A percentile compares a stretch with the other conserved stretches of the same genome.
Conservation (phyloP, 1,140 invertebrate genomes). For the Drosophila ogumai region DNA sequence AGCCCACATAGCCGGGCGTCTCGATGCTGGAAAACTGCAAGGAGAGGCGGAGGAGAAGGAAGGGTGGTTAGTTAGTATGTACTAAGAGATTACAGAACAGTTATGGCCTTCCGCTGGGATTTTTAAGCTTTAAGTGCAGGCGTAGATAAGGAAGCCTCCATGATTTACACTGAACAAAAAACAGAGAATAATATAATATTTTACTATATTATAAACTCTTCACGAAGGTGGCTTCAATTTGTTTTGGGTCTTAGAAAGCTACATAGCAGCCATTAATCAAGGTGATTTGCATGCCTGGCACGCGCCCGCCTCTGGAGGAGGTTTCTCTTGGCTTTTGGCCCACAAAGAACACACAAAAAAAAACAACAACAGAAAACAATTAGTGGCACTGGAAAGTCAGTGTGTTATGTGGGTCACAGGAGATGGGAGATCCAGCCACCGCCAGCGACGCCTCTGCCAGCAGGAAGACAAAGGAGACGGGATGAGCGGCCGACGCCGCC, state of each 20-base stretch:
- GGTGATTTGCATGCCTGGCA: slow-evolving; percentile 21
- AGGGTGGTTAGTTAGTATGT: neutral
- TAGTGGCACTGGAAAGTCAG: neutral
- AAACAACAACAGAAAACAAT: slow-evolving; percentile 1
- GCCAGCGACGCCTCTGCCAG: neutral
- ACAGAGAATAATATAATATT: too few species aligned
- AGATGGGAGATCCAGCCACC: neutral
- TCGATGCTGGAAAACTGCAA: slow-evolving; percentile 91
- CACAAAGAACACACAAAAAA: neutral
- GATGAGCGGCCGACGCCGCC: slow-evolving; percentile 25
- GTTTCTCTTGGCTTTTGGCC: slow-evolving; percentile 18
- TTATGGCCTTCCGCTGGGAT: neutral
- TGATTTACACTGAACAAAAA: neutral
- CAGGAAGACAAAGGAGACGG: slow-evolving; percentile 7
- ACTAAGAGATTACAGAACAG: neutral
- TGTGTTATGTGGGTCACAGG: slow-evolving; percentile 28
- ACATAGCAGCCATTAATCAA: neutral
- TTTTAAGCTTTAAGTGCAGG: neutral
- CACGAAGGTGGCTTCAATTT: neutral
- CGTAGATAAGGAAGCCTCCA: neutral
- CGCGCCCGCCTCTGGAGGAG: slow-evolving; percentile 10
- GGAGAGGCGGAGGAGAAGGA: neutral
- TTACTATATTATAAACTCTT: too few species aligned
- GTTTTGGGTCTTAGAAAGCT: slow-evolving; percentile 26
- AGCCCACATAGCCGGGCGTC: slow-evolving; percentile 95